Evolutionary conservation across 2,797 vertebrate genomes (phyloP).

Genomic region (Argentina silus): DNA sequence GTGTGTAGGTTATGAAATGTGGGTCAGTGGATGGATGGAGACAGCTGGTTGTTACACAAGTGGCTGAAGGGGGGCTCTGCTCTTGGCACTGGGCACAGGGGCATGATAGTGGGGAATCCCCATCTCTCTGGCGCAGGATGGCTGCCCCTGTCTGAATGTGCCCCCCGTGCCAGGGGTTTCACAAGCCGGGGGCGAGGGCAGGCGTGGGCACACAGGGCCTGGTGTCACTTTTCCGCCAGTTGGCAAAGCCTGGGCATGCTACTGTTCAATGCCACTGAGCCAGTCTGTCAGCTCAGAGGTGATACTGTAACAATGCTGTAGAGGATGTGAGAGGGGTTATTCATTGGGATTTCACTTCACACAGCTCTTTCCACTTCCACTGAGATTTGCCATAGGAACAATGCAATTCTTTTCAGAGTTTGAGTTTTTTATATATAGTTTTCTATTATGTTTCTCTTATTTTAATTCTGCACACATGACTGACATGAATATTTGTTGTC

Average conservation of each 20-base stretch:
- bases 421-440: too few species aligned
- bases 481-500: too few species aligned
- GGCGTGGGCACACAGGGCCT: slow-evolving; percentile 69
- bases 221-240: slow-evolving; percentile 75
- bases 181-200: slow-evolving; percentile 54
- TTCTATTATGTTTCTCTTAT: too few species aligned
- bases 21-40: slow-evolving; percentile 78
- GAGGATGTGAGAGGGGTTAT: slow-evolving; percentile 46
- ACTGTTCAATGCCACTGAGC: slow-evolving; percentile 53
- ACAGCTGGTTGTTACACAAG: slow-evolving; percentile 79
- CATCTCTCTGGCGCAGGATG: slow-evolving; percentile 67
- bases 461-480: too few species aligned
- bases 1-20: slow-evolving; percentile 73
- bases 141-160: slow-evolving; percentile 65
- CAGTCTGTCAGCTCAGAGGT: slow-evolving; percentile 64
- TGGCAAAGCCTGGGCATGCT: slow-evolving; percentile 74
- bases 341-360: slow-evolving; percentile 43
- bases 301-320: slow-evolving; percentile 61
- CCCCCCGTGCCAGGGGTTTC: slow-evolving; percentile 73
- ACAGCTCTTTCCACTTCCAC: slow-evolving; percentile 36
- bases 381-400: slow-evolving; percentile 17
- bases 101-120: slow-evolving; percentile 79
- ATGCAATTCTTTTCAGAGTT: neutral
- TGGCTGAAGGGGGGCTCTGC: slow-evolving; percentile 65
- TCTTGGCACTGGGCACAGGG: slow-evolving; percentile 68